phyloP scores from a whole-genome alignment of 2,113 vertebrate genomes.

The Artemisiospiza belli region DNA sequence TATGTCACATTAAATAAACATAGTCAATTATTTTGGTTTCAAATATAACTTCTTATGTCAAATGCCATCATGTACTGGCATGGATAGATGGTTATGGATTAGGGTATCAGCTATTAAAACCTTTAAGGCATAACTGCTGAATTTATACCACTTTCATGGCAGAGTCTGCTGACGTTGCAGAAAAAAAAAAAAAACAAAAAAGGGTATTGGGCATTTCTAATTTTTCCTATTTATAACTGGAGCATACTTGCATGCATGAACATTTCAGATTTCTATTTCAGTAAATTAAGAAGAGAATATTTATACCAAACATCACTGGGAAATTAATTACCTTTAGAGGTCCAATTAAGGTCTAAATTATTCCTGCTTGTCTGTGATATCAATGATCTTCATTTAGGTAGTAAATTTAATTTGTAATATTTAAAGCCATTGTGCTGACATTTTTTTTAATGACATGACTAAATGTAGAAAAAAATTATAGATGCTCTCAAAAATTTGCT shows the following conservation, averaged over 20 bases:
- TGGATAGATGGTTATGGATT: neutral
- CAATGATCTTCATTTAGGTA: constrained; percentile 5
- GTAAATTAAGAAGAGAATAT: constrained; percentile 37
- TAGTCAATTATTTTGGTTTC: neutral
- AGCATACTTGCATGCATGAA: neutral
- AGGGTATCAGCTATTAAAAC: neutral
- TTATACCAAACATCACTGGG: constrained; percentile 1
- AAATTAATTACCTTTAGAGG: constrained; percentile 47
- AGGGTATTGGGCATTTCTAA: neutral
- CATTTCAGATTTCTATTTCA: neutral
- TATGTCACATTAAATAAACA: neutral
- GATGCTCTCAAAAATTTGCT: neutral
- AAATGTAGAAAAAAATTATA: constrained; percentile 17
- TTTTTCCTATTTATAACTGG: neutral
- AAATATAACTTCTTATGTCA: neutral
- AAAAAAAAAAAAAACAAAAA: neutral
- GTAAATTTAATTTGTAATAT: constrained; percentile 33
- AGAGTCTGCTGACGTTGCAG: neutral
- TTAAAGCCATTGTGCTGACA: constrained; percentile 17
- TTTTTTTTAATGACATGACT: neutral
- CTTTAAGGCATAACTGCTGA: neutral
- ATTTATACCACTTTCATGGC: neutral
- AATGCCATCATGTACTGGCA: neutral
- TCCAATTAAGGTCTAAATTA: constrained; percentile 44
- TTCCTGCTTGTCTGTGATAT: neutral